Evolutionary conservation across 2,797 vertebrate genomes (phyloP).

Genomic region (Eleutherodactylus coqui): DNA sequence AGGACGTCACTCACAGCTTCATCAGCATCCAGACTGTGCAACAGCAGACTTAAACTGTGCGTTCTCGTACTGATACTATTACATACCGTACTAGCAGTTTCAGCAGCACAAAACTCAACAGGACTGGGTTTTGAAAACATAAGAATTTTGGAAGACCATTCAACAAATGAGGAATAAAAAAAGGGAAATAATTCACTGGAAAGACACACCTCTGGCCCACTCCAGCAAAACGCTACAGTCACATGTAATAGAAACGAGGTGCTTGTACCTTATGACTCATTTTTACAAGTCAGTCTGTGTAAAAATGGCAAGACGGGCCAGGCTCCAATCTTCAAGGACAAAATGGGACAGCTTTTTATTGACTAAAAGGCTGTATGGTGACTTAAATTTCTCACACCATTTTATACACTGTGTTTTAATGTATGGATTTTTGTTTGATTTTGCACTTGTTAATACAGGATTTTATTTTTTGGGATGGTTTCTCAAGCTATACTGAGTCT

Average conservation of each 20-base stretch:
- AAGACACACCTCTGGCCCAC: constrained; percentile 68
- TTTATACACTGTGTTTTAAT: constrained; percentile 99
- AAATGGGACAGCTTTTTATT: constrained; percentile 88
- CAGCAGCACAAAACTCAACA: constrained; percentile 90
- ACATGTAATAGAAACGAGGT: constrained; percentile 71
- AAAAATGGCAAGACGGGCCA: constrained; percentile 71
- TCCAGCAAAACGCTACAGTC: constrained; percentile 66
- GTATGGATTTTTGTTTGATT: constrained; percentile 87
- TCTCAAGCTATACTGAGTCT: constrained; percentile 80
- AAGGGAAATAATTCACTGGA: constrained; percentile 66
- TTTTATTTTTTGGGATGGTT: constrained; percentile 79
- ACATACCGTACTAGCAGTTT: constrained; percentile 96
- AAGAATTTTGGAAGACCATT: constrained; percentile 88
- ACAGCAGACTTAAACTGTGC: constrained; percentile 96
- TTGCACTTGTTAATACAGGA: constrained; percentile 95
- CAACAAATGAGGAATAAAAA: constrained; percentile 88
- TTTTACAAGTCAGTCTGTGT: constrained; percentile 72
- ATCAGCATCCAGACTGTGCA: constrained; percentile 93
- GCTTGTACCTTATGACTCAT: constrained; percentile 68
- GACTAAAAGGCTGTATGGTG: constrained; percentile 87
- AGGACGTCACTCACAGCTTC: constrained; percentile 90
- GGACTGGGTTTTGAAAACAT: constrained; percentile 86
- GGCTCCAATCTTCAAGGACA: constrained; percentile 79
- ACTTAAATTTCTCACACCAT: constrained; percentile 95
- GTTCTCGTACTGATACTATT: constrained; percentile 95